A percentile compares a stretch with the other conserved stretches of the same genome.
Evolutionary conservation across 30 jellyfish, hydroid and myxozoan species (phyloP).

Genomic region (Aurelia coerulea): DNA sequence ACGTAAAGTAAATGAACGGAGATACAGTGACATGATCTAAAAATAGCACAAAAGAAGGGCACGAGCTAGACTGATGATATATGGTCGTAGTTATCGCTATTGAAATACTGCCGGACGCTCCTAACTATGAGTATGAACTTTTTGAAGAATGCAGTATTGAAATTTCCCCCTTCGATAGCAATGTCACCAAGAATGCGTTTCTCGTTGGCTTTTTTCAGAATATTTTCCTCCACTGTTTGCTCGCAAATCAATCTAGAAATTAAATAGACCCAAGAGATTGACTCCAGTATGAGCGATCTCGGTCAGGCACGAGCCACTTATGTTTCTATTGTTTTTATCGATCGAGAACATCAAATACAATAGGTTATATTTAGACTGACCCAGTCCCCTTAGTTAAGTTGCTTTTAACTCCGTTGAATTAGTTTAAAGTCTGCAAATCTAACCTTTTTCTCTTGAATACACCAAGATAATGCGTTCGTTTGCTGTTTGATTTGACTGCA

Average conservation of each 20-base stretch:
- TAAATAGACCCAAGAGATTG: too few species aligned
- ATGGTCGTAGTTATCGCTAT: too few species aligned
- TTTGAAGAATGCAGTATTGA: slow-evolving; percentile 89
- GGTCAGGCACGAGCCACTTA: neutral
- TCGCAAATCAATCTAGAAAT: slow-evolving; percentile 82
- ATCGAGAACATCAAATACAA: too few species aligned
- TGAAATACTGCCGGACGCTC: too few species aligned
- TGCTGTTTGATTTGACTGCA: slow-evolving; percentile 84
- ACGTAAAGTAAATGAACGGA: too few species aligned
- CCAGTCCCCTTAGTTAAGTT: too few species aligned
- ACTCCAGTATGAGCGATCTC: neutral
- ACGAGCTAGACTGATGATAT: too few species aligned
- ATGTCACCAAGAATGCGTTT: slow-evolving; percentile 90
- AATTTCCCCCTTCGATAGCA: slow-evolving; percentile 97
- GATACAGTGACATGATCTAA: too few species aligned
- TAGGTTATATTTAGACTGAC: too few species aligned
- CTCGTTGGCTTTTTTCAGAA: slow-evolving; percentile 91
- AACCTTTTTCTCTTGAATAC: slow-evolving; percentile 95
- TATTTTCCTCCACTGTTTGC: slow-evolving; percentile 94
- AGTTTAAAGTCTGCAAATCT: neutral
- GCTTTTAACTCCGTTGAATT: neutral
- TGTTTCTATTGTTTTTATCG: too few species aligned
- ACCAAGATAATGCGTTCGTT: slow-evolving; percentile 89
- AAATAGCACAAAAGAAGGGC: too few species aligned
- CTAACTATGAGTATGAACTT: slow-evolving; percentile 1